Percentiles rank a stretch among this genome's conserved stretches.
Evolutionary conservation across 1,140 invertebrate species (phyloP).

Genomic region (Onthophagus taurus): DNA sequence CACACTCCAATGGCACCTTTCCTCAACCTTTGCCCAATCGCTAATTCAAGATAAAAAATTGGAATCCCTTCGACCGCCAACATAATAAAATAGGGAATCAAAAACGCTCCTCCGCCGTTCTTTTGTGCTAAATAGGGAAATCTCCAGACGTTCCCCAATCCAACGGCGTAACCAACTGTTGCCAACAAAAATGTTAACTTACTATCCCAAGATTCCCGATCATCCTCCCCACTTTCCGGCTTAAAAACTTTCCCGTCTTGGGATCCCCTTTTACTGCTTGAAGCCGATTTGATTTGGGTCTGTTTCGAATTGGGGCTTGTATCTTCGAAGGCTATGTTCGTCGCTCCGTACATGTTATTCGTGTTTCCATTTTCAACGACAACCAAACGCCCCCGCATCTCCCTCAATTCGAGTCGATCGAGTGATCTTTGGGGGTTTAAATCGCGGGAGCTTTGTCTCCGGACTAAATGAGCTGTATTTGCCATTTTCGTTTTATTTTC

Average conservation of each 20-base stretch:
- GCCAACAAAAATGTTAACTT: constrained; percentile 85
- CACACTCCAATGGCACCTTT: constrained; percentile 93
- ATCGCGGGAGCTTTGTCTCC: constrained; percentile 77
- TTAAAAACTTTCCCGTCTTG: constrained; percentile 51
- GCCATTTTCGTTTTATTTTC: constrained; percentile 69
- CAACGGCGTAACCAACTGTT: constrained; percentile 85
- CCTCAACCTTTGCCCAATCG: constrained; percentile 81
- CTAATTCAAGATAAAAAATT: constrained; percentile 89
- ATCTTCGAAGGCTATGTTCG: constrained; percentile 79
- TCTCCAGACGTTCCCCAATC: constrained; percentile 89
- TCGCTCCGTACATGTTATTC: constrained; percentile 64
- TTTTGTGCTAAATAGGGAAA: constrained; percentile 88
- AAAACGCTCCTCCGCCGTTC: constrained; percentile 87
- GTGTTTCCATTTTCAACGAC: constrained; percentile 61
- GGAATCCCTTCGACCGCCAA: constrained; percentile 86
- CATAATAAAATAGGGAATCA: constrained; percentile 93
- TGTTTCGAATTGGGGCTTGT: constrained; percentile 54
- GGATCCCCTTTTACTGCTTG: constrained; percentile 30
- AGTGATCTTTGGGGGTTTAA: constrained; percentile 69
- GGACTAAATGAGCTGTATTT: constrained; percentile 77
- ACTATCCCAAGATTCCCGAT: constrained; percentile 87
- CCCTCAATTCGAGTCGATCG: constrained; percentile 77
- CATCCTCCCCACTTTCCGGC: constrained; percentile 66
- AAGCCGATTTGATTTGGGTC: constrained; percentile 28
- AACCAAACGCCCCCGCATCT: constrained; percentile 69